Percentiles rank a stretch among this genome's conserved stretches.
phyloP scores from a whole-genome alignment of 2,797 vertebrate species.

The Phoeniculus purpureus region DNA sequence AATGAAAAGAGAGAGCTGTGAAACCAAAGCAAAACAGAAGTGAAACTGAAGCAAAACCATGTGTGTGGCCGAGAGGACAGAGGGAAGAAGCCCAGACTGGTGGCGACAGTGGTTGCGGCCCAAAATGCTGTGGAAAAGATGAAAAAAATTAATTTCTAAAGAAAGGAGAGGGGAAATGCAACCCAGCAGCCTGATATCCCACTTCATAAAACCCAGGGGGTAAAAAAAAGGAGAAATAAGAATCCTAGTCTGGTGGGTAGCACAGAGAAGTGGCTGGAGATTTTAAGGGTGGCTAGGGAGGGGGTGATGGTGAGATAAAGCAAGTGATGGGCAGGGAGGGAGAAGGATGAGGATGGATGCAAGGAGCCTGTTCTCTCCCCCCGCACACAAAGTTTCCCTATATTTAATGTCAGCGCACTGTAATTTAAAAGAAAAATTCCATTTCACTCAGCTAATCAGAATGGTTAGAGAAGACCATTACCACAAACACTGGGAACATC shows the following conservation, averaged over 20 bases:
- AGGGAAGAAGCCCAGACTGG: not conserved
- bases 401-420: conserved; percentile 69
- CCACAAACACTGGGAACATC: conserved; percentile 77
- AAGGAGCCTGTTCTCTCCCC: conserved; percentile 11
- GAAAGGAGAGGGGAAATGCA: not conserved
- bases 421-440: conserved; percentile 79
- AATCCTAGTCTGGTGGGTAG: not conserved
- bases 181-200: not conserved
- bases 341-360: not conserved
- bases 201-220: not conserved
- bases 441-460: conserved; percentile 77
- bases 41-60: rapidly evolving
- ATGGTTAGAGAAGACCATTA: conserved; percentile 76
- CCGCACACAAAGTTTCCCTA: conserved; percentile 53
- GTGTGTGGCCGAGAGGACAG: rapidly evolving
- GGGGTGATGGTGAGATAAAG: conserved; percentile 1
- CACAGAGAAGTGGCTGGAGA: not conserved
- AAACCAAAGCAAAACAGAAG: not conserved
- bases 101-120: not conserved
- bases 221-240: not conserved
- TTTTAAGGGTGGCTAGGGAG: rapidly evolving
- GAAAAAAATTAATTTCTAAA: not conserved
- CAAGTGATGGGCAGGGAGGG: not conserved
- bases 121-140: rapidly evolving
- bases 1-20: not conserved